Percentiles rank a stretch among this genome's conserved stretches.
phyloP scores from a whole-genome alignment of 2,797 vertebrate species.

The Tragopan temminckii region DNA sequence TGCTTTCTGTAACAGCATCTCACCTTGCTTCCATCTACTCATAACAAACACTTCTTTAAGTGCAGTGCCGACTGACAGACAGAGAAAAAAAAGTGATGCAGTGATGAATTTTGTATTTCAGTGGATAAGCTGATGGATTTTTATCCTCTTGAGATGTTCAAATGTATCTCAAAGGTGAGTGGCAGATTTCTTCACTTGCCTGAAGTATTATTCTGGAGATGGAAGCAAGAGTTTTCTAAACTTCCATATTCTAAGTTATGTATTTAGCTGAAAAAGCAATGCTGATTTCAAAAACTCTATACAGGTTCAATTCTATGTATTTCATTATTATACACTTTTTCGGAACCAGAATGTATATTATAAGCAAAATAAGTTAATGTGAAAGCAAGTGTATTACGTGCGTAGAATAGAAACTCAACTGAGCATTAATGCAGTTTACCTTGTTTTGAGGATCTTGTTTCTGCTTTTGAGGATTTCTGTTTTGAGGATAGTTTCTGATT shows the following conservation, averaged over 20 bases:
- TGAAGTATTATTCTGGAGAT: background rate
- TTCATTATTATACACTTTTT: background rate
- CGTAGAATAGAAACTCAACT: rapidly evolving
- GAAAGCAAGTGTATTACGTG: background rate
- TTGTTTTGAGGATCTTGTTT: background rate
- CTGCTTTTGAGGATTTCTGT: too few relatives aligned
- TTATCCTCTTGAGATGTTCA: background rate
- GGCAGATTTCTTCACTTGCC: background rate
- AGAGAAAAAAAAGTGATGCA: background rate
- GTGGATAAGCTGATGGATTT: background rate
- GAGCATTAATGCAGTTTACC: background rate
- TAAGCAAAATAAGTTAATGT: background rate
- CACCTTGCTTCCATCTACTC: background rate
- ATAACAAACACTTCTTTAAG: background rate
- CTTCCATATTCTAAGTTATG: background rate
- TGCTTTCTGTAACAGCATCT: background rate
- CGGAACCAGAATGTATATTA: background rate
- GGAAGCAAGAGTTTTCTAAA: background rate
- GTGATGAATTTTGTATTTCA: background rate
- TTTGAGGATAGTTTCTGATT: background rate
- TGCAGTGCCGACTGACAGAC: background rate
- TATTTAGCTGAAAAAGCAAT: background rate
- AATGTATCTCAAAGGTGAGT: background rate
- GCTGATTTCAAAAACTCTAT: background rate
- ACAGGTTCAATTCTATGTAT: background rate